These are phyloP conservation scores for Enteromius fasciolatus DNA, from an alignment of 2,797 vertebrate species.

Conservation along the genomic window DNA sequence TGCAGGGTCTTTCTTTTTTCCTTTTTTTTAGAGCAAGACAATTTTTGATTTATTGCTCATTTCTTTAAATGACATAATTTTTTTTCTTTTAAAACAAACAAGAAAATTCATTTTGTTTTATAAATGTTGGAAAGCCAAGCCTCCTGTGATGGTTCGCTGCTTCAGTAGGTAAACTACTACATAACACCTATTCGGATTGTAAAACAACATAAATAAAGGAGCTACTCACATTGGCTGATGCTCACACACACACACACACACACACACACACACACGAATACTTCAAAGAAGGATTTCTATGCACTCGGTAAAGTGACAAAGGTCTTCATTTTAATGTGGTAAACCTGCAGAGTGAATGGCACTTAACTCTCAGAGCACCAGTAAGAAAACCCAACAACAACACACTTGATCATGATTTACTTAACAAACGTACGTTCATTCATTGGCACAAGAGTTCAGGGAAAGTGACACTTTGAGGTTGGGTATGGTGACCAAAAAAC, in stretches of 20 bases:
- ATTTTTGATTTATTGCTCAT: slow-evolving; percentile 46
- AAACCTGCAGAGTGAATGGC: slow-evolving; percentile 57
- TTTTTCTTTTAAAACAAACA: slow-evolving; percentile 48
- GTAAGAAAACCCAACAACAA: slow-evolving; percentile 49
- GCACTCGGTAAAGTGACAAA: slow-evolving; percentile 54
- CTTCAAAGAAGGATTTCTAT: slow-evolving; percentile 53
- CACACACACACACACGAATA: slow-evolving; percentile 39
- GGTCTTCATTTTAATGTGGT: slow-evolving; percentile 52
- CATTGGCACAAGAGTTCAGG: slow-evolving; percentile 48
- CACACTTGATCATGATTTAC: slow-evolving; percentile 39
- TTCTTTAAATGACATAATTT: slow-evolving; percentile 38
- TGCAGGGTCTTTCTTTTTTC: slow-evolving; percentile 16
- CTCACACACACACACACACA: slow-evolving; percentile 30
- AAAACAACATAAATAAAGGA: slow-evolving; percentile 36
- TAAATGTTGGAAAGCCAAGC: slow-evolving; percentile 30
- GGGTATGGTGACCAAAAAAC: slow-evolving; percentile 39
- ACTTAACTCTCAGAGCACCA: slow-evolving; percentile 58
- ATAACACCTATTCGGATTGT: slow-evolving; percentile 37
- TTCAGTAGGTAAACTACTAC: slow-evolving; percentile 40
- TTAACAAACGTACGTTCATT: slow-evolving; percentile 47
- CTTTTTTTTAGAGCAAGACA: slow-evolving; percentile 33
- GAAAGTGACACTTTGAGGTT: slow-evolving; percentile 43
- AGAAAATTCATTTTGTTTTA: slow-evolving; percentile 21
- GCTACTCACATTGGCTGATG: slow-evolving; percentile 48
- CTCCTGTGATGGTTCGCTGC: slow-evolving; percentile 32